These are phyloP conservation scores for Mantis religiosa DNA, from an alignment of 2,888 invertebrate genomes.

Conservation along the genomic window DNA sequence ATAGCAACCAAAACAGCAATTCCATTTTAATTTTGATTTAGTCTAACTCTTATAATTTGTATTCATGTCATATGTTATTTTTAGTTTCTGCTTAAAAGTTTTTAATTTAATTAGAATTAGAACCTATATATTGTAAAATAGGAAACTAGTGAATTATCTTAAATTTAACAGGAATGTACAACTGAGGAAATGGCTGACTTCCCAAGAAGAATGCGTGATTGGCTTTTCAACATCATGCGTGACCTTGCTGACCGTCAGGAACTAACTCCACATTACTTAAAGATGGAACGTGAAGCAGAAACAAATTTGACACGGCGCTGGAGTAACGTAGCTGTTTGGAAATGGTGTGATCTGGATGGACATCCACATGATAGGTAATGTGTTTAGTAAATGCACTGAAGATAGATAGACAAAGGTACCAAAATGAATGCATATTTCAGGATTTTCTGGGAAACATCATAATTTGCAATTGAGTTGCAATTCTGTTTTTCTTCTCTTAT, in stretches of 20 bases:
- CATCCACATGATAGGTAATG: conserved; percentile 78
- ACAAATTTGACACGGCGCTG: conserved; percentile 77
- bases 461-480: too few relatives aligned
- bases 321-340: conserved; percentile 95
- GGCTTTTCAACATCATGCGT: conserved; percentile 97
- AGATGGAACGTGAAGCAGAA: conserved; percentile 87
- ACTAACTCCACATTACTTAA: conserved; percentile 74
- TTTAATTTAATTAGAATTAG: too few relatives aligned
- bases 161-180: conserved; percentile 60
- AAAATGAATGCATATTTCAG: too few relatives aligned
- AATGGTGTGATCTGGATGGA: conserved; percentile 95
- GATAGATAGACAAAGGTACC: too few relatives aligned
- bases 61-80: too few relatives aligned
- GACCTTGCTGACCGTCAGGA: conserved; percentile 87
- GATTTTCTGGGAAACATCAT: too few relatives aligned
- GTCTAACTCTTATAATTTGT: too few relatives aligned
- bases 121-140: too few relatives aligned
- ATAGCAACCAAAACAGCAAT: too few relatives aligned
- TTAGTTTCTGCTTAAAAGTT: too few relatives aligned
- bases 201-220: conserved; percentile 94
- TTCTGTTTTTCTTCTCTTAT: too few relatives aligned
- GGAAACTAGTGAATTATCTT: neutral
- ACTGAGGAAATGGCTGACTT: conserved; percentile 90
- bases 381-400: neutral
- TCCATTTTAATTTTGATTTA: too few relatives aligned